These are phyloP conservation scores for Ophonus ardosiacus DNA, from an alignment of 2,888 invertebrate genomes.

Conservation along the genomic window DNA sequence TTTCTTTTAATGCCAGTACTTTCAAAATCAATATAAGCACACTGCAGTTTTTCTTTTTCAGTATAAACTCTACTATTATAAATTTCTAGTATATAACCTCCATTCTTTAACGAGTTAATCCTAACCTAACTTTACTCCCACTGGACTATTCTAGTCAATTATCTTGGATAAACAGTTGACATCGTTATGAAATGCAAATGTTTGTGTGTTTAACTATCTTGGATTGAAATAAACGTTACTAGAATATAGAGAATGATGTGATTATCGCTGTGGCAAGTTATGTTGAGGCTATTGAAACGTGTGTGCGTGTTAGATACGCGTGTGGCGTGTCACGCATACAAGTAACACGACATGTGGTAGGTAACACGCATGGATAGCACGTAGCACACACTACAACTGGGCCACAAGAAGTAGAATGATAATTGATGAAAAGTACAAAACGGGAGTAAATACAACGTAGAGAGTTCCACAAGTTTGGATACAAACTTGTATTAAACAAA, in stretches of 20 bases:
- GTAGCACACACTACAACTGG: background rate
- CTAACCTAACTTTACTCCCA: background rate
- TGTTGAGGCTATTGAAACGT: conserved; percentile 42
- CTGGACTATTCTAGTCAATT: background rate
- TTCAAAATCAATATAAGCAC: background rate
- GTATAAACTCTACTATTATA: no score
- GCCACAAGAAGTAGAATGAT: background rate
- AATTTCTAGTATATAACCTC: no score
- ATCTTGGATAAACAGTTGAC: background rate
- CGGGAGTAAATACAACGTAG: no score
- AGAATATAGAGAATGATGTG: background rate
- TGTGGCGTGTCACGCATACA: conserved; percentile 39
- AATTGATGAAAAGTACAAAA: background rate
- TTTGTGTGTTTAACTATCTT: background rate
- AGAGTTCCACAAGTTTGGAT: no score
- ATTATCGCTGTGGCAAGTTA: conserved; percentile 16
- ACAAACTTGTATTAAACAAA: no score
- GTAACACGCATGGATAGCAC: background rate
- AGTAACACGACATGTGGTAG: background rate
- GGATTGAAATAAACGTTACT: conserved; percentile 3
- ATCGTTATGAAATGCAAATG: conserved; percentile 2
- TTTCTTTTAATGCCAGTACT: background rate
- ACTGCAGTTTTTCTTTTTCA: background rate
- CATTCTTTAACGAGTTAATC: background rate
- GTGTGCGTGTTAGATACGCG: conserved; percentile 28